Conservation (phyloP, 2,888 invertebrate species). For the Sympetrum striolatum region DNA sequence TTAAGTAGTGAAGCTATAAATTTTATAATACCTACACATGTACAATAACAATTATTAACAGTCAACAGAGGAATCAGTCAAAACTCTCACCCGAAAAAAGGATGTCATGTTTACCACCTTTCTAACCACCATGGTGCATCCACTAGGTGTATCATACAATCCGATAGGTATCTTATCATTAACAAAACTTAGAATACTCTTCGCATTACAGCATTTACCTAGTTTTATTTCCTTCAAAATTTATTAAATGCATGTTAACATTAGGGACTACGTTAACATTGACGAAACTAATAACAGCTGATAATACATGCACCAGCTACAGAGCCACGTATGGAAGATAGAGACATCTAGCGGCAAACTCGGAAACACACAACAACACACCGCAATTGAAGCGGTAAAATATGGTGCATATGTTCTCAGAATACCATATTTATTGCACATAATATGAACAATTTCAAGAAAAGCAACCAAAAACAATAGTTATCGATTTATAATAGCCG, state of each 20-base stretch:
- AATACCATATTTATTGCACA: too few species aligned
- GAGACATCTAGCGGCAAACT: constrained; percentile 41
- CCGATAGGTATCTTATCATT: neutral
- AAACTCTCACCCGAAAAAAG: constrained; percentile 1
- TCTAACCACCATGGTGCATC: constrained; percentile 31
- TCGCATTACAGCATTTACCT: constrained; percentile 9
- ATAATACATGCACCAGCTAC: constrained; percentile 33
- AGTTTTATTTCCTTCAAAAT: constrained; percentile 16
- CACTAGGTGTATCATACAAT: neutral
- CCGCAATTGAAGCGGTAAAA: neutral
- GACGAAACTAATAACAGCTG: constrained; percentile 45
- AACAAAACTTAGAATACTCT: neutral
- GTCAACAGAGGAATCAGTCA: neutral
- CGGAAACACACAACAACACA: neutral
- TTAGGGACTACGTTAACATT: constrained; percentile 17
- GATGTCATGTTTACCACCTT: constrained; percentile 36
- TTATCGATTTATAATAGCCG: too few species aligned
- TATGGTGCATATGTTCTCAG: neutral
- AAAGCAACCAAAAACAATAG: too few species aligned
- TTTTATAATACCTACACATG: too few species aligned
- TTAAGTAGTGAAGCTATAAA: too few species aligned
- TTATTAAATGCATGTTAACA: constrained; percentile 12
- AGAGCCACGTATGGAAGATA: constrained; percentile 45
- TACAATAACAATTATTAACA: neutral
- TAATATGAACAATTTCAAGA: too few species aligned